A percentile compares a stretch with the other conserved stretches of the same genome.
Evolutionary conservation across 92 coral and sea anemone species (phyloP).

Genomic region (Chrysogorgia sp.): DNA sequence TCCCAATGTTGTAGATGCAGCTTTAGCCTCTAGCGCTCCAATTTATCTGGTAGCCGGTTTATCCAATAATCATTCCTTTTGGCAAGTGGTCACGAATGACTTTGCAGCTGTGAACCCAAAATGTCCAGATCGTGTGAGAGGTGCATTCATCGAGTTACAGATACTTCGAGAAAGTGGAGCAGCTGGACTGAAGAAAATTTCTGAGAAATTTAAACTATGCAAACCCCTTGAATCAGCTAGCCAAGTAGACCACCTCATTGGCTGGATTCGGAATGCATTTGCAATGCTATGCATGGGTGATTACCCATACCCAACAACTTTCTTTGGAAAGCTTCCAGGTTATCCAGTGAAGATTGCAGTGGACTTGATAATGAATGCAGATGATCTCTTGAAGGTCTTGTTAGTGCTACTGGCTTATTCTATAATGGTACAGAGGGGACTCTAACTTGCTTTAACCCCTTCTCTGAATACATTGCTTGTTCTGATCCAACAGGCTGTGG

Average conservation of each 20-base stretch:
- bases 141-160: conserved; percentile 76
- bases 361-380: conserved; percentile 62
- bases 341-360: conserved; percentile 92
- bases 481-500: conserved; percentile 99
- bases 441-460: conserved; percentile 81
- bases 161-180: conserved; percentile 67
- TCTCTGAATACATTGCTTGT: conserved; percentile 87
- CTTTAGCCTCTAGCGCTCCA: conserved; percentile 97
- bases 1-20: conserved; percentile 84
- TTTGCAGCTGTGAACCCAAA: conserved; percentile 68
- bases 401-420: conserved; percentile 76
- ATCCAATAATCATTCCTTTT: conserved; percentile 74
- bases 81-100: conserved; percentile 85
- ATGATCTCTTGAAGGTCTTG: conserved; percentile 83
- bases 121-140: conserved; percentile 69
- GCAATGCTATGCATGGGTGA: conserved; percentile 89
- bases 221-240: conserved; percentile 74
- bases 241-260: conserved; percentile 83
- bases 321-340: conserved; percentile 89
- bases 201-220: conserved; percentile 81
- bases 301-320: conserved; percentile 85
- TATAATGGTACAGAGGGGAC: conserved; percentile 85
- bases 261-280: conserved; percentile 95
- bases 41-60: conserved; percentile 72
- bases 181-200: conserved; percentile 70